phyloP scores from a whole-genome alignment of 1,140 invertebrate genomes.

The Hirudo medicinalis region DNA sequence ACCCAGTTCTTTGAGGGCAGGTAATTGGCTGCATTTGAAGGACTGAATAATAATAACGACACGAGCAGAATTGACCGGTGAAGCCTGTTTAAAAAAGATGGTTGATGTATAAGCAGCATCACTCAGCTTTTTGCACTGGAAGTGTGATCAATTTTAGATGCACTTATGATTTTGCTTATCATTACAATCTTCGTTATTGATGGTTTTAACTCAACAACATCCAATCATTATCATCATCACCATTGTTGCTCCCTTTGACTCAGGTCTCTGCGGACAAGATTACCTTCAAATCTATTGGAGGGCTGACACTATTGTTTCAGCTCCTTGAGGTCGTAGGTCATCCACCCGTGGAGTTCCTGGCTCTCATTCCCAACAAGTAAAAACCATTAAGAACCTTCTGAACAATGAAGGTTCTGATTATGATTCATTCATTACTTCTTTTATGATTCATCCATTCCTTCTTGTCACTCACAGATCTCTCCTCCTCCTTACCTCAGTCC shows the following conservation, averaged over 20 bases:
- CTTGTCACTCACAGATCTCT: constrained; percentile 46
- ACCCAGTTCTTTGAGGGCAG: no score
- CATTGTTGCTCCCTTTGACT: no score
- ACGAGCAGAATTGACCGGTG: no score
- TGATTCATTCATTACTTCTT: background rate
- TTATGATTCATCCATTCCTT: constrained; percentile 7
- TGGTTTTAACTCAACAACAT: no score
- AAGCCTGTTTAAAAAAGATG: no score
- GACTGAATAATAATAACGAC: no score
- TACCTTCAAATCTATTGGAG: constrained; percentile 45
- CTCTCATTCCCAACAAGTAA: constrained; percentile 36
- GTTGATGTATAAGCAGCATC: background rate
- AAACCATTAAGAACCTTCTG: background rate
- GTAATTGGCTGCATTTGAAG: no score
- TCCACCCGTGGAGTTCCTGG: constrained; percentile 27
- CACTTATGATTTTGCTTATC: background rate
- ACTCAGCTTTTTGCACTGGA: background rate
- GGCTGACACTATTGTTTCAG: constrained; percentile 45
- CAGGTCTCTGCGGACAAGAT: constrained; percentile 23
- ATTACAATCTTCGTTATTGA: no score
- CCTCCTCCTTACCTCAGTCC: constrained; percentile 49
- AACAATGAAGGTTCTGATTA: background rate
- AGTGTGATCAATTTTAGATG: background rate
- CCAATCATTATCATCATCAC: background rate
- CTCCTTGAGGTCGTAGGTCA: constrained; percentile 32